Evolutionary conservation across 2,797 vertebrate species (phyloP).

Genomic region (Atherinosoma microstoma): DNA sequence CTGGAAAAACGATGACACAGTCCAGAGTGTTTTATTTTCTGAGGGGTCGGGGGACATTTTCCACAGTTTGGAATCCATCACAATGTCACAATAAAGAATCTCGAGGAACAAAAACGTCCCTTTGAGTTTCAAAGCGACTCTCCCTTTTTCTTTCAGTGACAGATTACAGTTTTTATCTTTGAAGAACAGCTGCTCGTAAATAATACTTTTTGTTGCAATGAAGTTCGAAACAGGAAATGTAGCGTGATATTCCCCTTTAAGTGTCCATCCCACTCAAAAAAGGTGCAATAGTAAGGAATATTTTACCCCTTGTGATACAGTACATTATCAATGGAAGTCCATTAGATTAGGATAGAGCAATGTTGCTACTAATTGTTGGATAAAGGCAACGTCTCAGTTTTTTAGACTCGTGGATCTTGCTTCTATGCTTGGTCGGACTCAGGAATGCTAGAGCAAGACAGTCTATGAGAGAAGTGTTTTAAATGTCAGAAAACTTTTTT

Average conservation of each 20-base stretch:
- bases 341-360: slow-evolving; percentile 23
- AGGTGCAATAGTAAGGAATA: slow-evolving; percentile 63
- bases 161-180: slow-evolving; percentile 57
- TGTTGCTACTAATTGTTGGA: slow-evolving; percentile 44
- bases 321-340: slow-evolving; percentile 45
- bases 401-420: slow-evolving; percentile 45
- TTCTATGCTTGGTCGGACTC: slow-evolving; percentile 42
- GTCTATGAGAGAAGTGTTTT: slow-evolving; percentile 59
- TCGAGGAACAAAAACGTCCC: slow-evolving; percentile 50
- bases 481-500: slow-evolving; percentile 35
- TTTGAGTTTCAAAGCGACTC: slow-evolving; percentile 53
- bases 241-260: slow-evolving; percentile 61
- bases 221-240: slow-evolving; percentile 55
- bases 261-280: slow-evolving; percentile 31
- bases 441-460: slow-evolving; percentile 60
- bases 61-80: slow-evolving; percentile 69
- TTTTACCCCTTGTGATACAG: slow-evolving; percentile 51
- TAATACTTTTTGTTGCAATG: slow-evolving; percentile 34
- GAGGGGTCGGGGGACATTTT: slow-evolving; percentile 70
- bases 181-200: slow-evolving; percentile 60
- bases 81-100: slow-evolving; percentile 69
- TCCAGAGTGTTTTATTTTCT: slow-evolving; percentile 76
- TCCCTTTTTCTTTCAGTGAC: slow-evolving; percentile 42
- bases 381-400: slow-evolving; percentile 32
- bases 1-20: slow-evolving; percentile 70